Evolutionary conservation across 2,113 vertebrate species (phyloP).

Genomic region (Ifrita kowaldi): DNA sequence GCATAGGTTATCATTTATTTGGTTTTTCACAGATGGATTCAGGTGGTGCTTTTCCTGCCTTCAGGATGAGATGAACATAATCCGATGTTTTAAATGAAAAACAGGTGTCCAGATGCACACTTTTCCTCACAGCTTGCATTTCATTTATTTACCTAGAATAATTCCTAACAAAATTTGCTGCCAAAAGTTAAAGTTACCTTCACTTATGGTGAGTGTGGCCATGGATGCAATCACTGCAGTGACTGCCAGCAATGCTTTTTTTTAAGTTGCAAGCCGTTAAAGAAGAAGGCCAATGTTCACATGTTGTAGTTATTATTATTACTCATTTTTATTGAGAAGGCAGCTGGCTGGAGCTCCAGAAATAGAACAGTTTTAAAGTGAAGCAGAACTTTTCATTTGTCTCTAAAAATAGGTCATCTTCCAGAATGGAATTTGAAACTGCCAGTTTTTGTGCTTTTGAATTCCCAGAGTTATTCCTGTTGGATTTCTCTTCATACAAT

Average conservation of each 20-base stretch:
- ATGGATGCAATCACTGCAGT: accelerated
- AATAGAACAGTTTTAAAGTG: conserved; percentile 30
- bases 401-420: conserved; percentile 27
- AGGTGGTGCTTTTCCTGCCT: conserved; percentile 41
- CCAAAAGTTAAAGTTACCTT: background rate
- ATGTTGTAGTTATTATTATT: conserved; percentile 29
- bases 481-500: background rate
- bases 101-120: background rate
- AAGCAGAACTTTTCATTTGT: conserved; percentile 1
- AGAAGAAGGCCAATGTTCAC: background rate
- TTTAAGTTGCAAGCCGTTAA: background rate
- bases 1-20: conserved; percentile 22
- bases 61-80: conserved; percentile 48
- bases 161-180: background rate
- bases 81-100: conserved; percentile 50
- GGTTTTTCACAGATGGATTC: background rate
- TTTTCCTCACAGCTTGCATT: background rate
- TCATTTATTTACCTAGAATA: background rate
- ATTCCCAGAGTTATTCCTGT: conserved; percentile 3
- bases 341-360: conserved; percentile 7
- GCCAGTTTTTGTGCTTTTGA: conserved; percentile 3
- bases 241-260: background rate
- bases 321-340: conserved; percentile 1
- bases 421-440: conserved; percentile 15
- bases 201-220: background rate